Evolutionary conservation across 2,888 invertebrate genomes (phyloP).

Genomic region (Eubasilissa splendida): DNA sequence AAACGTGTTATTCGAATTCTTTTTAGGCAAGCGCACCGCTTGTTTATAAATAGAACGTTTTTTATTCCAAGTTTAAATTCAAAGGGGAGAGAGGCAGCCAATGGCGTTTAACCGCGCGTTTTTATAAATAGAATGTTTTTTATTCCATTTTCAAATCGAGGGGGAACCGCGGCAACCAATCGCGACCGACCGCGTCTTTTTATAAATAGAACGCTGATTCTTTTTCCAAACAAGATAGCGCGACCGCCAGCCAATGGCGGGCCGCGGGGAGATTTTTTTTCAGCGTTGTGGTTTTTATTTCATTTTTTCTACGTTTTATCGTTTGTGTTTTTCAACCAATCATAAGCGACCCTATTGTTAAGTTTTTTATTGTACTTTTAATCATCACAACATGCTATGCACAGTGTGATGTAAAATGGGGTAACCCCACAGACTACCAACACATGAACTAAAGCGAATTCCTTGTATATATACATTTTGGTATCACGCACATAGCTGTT

Average conservation of each 20-base stretch:
- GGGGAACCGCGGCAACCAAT: slow-evolving; percentile 44
- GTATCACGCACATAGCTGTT: too few relatives aligned
- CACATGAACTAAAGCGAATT: too few relatives aligned
- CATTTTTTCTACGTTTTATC: not conserved
- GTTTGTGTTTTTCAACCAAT: slow-evolving; percentile 4
- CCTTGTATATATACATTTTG: too few relatives aligned
- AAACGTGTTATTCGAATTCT: not conserved
- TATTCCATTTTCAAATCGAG: slow-evolving; percentile 45
- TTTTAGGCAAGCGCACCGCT: slow-evolving; percentile 10
- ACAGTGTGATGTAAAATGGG: too few relatives aligned
- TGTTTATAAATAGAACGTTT: slow-evolving; percentile 44
- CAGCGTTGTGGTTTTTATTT: not conserved
- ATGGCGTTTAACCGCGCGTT: slow-evolving; percentile 15
- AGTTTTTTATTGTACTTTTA: not conserved
- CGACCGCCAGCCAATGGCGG: slow-evolving; percentile 21
- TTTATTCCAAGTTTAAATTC: slow-evolving; percentile 37
- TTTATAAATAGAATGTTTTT: slow-evolving; percentile 56
- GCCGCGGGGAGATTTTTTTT: slow-evolving; percentile 16
- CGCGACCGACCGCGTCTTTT: slow-evolving; percentile 25
- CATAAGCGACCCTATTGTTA: not conserved
- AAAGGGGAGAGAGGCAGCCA: slow-evolving; percentile 41
- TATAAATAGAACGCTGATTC: slow-evolving; percentile 39
- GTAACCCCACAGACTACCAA: too few relatives aligned
- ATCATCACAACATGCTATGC: not conserved
- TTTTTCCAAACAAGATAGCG: slow-evolving; percentile 26